Conservation (phyloP, 2,113 vertebrate species). For the Ciconia boyciana region DNA sequence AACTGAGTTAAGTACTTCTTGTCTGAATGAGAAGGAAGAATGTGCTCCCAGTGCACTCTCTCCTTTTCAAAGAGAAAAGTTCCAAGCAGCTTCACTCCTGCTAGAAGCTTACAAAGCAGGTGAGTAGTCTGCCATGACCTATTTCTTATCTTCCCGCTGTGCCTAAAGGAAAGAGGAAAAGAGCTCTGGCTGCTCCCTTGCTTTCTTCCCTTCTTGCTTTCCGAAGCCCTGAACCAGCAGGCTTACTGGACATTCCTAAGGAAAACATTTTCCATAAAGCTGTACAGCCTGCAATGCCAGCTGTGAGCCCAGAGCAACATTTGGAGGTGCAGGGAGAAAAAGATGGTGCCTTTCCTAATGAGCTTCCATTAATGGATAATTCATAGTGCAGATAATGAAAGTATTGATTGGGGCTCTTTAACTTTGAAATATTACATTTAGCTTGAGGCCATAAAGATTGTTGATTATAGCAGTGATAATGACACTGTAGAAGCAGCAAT, state of each 20-base stretch:
- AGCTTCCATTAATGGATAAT: slow-evolving; percentile 50
- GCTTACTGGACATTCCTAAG: neutral
- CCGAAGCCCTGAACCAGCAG: neutral
- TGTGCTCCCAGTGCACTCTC: neutral
- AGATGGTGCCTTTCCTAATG: neutral
- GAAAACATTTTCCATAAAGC: neutral
- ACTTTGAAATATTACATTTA: slow-evolving; percentile 17
- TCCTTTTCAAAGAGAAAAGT: neutral
- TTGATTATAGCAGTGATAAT: neutral
- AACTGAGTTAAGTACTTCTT: neutral
- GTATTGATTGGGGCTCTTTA: slow-evolving; percentile 33
- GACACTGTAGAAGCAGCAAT: neutral
- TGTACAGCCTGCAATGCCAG: neutral
- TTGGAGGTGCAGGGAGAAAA: neutral
- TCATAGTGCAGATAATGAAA: slow-evolving; percentile 43
- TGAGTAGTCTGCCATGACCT: neutral
- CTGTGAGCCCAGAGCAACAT: neutral
- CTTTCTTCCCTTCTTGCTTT: neutral
- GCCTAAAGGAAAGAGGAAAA: neutral
- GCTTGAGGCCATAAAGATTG: neutral
- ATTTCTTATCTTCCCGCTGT: neutral
- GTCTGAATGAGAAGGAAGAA: neutral
- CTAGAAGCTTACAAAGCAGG: neutral
- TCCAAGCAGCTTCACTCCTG: neutral
- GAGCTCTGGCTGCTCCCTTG: neutral